These are phyloP conservation scores for Episyrphus balteatus DNA, from an alignment of 1,140 invertebrate genomes.

Conservation along the genomic window DNA sequence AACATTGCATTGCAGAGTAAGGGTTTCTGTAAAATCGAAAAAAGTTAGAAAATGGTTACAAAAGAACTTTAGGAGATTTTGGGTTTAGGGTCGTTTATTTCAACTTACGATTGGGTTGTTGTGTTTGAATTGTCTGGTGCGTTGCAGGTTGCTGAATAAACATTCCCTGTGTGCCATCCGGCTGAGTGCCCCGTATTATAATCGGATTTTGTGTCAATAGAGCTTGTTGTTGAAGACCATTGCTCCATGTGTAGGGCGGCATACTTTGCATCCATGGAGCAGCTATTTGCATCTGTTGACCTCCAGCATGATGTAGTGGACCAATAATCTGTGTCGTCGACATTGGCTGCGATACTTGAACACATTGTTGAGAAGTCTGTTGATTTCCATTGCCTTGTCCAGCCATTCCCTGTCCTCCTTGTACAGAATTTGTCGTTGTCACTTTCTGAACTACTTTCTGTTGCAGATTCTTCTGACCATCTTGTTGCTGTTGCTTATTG, in stretches of 20 bases:
- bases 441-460: conserved; percentile 48
- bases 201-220: conserved; percentile 65
- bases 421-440: conserved; percentile 33
- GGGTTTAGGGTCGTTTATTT: too few relatives aligned
- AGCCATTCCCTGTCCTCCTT: conserved; percentile 15
- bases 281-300: conserved; percentile 49
- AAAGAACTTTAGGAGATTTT: too few relatives aligned
- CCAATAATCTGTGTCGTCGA: conserved; percentile 53
- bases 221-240: conserved; percentile 52
- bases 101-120: conserved; percentile 32
- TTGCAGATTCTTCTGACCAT: conserved; percentile 35
- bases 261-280: conserved; percentile 46
- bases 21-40: conserved; percentile 14
- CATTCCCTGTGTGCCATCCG: conserved; percentile 58
- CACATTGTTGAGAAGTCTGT: conserved; percentile 47
- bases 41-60: too few relatives aligned
- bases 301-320: conserved; percentile 48
- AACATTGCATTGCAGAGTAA: conserved; percentile 33
- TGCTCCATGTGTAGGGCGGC: conserved; percentile 48
- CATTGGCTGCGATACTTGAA: conserved; percentile 54
- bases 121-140: conserved; percentile 27
- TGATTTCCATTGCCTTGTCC: conserved; percentile 14
- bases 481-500: conserved; percentile 21
- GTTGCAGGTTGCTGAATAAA: conserved; percentile 73
- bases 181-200: conserved; percentile 68